Evolutionary conservation across 2,797 vertebrate species (phyloP), one percentile per base, ranked within the genome.

Genomic region (Enteromius thamalakanensis): DNA sequence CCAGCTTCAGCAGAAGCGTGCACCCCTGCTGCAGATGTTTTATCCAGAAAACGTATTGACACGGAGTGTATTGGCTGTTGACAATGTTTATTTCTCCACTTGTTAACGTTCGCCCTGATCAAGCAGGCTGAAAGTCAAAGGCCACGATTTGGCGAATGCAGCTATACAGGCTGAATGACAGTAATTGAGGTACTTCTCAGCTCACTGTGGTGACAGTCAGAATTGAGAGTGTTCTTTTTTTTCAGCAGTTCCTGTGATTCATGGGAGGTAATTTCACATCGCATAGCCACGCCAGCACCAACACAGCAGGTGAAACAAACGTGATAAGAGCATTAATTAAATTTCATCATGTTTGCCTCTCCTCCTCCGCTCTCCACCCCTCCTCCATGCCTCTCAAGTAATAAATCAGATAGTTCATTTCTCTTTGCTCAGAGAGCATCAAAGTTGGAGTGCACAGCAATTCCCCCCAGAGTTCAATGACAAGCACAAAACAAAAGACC

Each of bases 401-500:
- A 84, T 87, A 87, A 87, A 87, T 83, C 85, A 62, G 82, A 40
- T 58, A 65, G 49, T 76, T 86, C 58, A 80, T 81, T 81, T 78
- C 67, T 71, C 84, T 80, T 65, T 26, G 51, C 49, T 29, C 53
- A 34, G 42, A 49, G 72, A 53, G 75, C 9, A 76, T 77, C 42
- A 75, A 79, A 86, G 80, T 79, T 84, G 53, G 55, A 87, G 53
- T 75, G 68, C 82, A 80, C 58, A 76, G 76, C 84, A 86, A 89
- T 87, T 88, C 86, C 87, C 87, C 67, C 83, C 67, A 64, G 85
- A 90, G 85, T 85, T 87, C 83, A 83, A 82, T 89, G 88, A 91
- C 88, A 84, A 91, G 90, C 76, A 32, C 42, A 62, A 84, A 90
- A 86, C 88, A 89, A 89, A 87, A 86, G 76, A 81, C 82, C 84